Base-by-base conservation (phyloP, 2,888 invertebrate species). In the Spatulosminthurus flaviceps region DNA sequence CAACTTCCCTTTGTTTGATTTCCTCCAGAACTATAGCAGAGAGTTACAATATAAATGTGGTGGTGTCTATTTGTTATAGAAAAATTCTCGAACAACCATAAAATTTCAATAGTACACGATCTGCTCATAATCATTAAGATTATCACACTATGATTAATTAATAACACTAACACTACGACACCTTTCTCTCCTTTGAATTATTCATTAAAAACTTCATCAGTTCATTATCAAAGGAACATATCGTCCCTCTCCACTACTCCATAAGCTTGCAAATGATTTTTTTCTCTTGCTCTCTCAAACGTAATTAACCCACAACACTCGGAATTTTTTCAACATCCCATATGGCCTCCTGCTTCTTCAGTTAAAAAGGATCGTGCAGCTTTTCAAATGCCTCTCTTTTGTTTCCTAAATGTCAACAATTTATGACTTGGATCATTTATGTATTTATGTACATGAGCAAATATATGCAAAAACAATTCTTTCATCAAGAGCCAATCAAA, bases 181-280 rank as follows among this genome's bases (percentile, higher is more conserved):
- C 70, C 70, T 70, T 70, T 41, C 22, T 22, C 64, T 26, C 70
- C 70, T 70, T 70, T 70, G 42, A 70, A 70, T 70, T 70, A 34
- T 70, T 70, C 70, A 70, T 34, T 41, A 69, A 69, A n/a, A 69
- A 69, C 70, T n/a, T 70, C 70, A 70, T 70, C 42, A 70, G 41
- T 29, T 13, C 70, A 41, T 34, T 16, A 34, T 64, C 24, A 64
- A n/a, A n/a, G n/a, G n/a, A n/a, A 24, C 64, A 2, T 24, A 64
- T 64, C 24, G 51, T 51, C n/a, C 51, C n/a, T 19, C 9, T n/a
- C 16, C 1, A 19, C 51, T 19, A 19, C n/a, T 51, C n/a, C n/a
- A n/a, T n/a, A n/a, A n/a, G n/a, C n/a, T n/a, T n/a, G n/a, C n/a
- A 51, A 51, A 51, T 51, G 51, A n/a, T 19, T 51, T 51, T 51